These are phyloP conservation scores for Rhyacophila evoluta DNA, from an alignment of 2,888 invertebrate species.

Conservation along the genomic window DNA sequence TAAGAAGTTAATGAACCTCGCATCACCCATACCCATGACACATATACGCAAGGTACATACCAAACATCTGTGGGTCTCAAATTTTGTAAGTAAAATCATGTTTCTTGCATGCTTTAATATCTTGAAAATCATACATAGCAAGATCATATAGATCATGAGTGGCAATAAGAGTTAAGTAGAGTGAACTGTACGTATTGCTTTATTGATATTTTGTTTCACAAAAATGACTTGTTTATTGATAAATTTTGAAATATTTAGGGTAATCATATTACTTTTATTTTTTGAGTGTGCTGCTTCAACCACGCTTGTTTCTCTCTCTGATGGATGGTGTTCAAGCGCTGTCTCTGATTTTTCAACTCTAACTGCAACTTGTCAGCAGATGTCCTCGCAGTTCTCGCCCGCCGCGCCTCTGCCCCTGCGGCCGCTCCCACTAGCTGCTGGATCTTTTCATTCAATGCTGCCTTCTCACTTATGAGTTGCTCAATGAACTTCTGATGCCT, in stretches of 20 bases:
- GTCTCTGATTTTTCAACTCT: conserved; percentile 80
- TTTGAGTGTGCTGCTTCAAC: conserved; percentile 86
- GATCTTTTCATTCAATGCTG: conserved; percentile 79
- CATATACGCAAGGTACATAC: too few relatives aligned
- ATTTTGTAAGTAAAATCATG: too few relatives aligned
- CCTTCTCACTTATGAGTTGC: conserved; percentile 84
- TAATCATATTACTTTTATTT: conserved; percentile 76
- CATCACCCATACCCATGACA: too few relatives aligned
- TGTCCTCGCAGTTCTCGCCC: conserved; percentile 75
- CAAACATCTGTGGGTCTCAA: too few relatives aligned
- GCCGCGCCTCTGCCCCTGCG: conserved; percentile 74
- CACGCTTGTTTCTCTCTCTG: conserved; percentile 71
- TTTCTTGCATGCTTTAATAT: too few relatives aligned
- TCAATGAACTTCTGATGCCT: conserved; percentile 88
- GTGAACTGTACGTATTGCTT: too few relatives aligned
- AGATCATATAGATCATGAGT: too few relatives aligned
- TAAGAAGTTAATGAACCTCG: too few relatives aligned
- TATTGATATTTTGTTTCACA: too few relatives aligned
- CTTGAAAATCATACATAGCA: too few relatives aligned
- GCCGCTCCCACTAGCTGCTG: conserved; percentile 76
- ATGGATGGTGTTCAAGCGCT: conserved; percentile 82
- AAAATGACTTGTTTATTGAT: too few relatives aligned
- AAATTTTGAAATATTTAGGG: background rate
- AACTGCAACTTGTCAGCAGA: conserved; percentile 81
- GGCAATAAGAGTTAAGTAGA: too few relatives aligned